phyloP scores from a whole-genome alignment of 2,797 vertebrate genomes.

The Cyclura pinguis region DNA sequence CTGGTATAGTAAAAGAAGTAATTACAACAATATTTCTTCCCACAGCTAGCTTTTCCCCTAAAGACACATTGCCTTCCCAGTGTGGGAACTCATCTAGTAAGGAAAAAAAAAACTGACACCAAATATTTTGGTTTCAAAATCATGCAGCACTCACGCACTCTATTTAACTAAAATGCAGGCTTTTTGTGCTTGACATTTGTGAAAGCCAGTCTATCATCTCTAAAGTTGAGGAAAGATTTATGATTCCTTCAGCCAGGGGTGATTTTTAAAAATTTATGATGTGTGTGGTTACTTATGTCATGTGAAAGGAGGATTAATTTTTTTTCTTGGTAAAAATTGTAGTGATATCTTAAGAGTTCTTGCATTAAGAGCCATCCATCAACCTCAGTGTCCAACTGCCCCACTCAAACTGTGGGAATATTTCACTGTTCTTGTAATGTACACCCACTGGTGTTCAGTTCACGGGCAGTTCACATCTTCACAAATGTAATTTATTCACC shows the following conservation, averaged over 20 bases:
- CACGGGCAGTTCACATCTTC: not conserved
- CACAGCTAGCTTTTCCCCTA: not conserved
- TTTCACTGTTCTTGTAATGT: not conserved
- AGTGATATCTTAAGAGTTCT: not conserved
- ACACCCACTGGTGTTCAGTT: not conserved
- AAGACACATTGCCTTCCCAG: not conserved
- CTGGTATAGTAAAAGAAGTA: conserved; percentile 19
- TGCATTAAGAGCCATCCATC: not conserved
- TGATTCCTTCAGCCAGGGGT: not conserved
- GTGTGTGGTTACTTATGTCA: not conserved
- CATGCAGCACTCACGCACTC: not conserved
- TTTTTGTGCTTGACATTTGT: not conserved
- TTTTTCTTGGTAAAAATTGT: not conserved
- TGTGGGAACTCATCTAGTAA: conserved; percentile 3
- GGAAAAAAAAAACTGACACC: not conserved
- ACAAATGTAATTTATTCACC: no score
- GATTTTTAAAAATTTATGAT: not conserved
- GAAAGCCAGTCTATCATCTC: conserved; percentile 3
- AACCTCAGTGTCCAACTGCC: not conserved
- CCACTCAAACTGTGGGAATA: not conserved
- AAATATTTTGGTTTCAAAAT: conserved; percentile 1
- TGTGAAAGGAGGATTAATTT: not conserved
- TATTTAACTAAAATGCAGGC: not conserved
- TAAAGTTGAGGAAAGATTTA: not conserved
- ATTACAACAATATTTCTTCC: conserved; percentile 15